These are phyloP conservation scores for Myxocyprinus asiaticus DNA, from an alignment of 2,113 vertebrate species.

Conservation along the genomic window DNA sequence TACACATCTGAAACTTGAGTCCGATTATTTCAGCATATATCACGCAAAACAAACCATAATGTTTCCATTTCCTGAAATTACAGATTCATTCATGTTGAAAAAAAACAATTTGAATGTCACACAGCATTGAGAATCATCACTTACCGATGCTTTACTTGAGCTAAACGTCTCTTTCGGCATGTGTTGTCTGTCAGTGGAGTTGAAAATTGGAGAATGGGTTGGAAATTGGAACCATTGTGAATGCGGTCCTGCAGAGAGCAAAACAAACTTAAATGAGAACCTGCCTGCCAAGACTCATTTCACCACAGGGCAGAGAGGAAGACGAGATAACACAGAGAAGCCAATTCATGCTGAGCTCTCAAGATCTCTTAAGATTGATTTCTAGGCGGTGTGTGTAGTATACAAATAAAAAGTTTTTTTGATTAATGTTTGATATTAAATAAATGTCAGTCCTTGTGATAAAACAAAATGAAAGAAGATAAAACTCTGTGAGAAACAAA, in stretches of 20 bases:
- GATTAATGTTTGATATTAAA: too few relatives aligned
- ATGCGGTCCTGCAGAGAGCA: slow-evolving; percentile 74
- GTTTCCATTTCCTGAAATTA: slow-evolving; percentile 53
- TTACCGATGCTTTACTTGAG: slow-evolving; percentile 70
- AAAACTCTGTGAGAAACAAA: too few relatives aligned
- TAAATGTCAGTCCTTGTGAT: too few relatives aligned
- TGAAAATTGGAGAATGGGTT: slow-evolving; percentile 72
- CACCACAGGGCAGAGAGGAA: slow-evolving; percentile 80
- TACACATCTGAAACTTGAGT: background rate
- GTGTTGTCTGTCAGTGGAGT: slow-evolving; percentile 69
- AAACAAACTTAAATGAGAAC: slow-evolving; percentile 82
- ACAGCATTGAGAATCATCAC: slow-evolving; percentile 71
- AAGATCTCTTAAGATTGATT: slow-evolving; percentile 51
- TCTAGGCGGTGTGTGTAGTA: too few relatives aligned
- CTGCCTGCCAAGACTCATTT: slow-evolving; percentile 78
- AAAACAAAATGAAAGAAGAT: too few relatives aligned
- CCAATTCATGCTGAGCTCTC: slow-evolving; percentile 63
- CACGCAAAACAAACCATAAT: slow-evolving; percentile 46
- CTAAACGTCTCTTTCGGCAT: slow-evolving; percentile 58
- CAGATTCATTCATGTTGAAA: slow-evolving; percentile 52
- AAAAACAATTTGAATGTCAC: slow-evolving; percentile 59
- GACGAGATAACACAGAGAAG: slow-evolving; percentile 75
- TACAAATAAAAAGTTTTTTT: too few relatives aligned
- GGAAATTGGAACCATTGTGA: slow-evolving; percentile 78
- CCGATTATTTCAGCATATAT: slow-evolving; percentile 10